Conservation (phyloP, 2,113 vertebrate genomes). For the Ellobius talpinus region DNA sequence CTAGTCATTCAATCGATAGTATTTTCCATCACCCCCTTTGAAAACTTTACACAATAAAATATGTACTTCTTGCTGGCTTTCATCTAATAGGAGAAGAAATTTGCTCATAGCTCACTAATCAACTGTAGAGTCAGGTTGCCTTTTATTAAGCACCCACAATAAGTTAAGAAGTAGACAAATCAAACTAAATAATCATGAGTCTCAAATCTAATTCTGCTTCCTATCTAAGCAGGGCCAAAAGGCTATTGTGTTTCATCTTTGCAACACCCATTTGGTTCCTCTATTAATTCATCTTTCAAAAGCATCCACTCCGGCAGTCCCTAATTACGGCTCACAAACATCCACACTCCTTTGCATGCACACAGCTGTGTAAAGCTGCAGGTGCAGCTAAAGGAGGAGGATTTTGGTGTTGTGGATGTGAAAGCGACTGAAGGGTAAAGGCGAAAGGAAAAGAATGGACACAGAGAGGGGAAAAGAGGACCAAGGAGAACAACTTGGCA, state of each 20-base stretch:
- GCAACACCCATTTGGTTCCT: background rate
- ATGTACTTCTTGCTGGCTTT: background rate
- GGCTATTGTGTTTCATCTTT: background rate
- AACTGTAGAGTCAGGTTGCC: background rate
- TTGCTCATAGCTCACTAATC: background rate
- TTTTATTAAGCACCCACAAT: background rate
- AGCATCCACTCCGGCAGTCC: background rate
- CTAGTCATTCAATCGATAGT: background rate
- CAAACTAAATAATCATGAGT: background rate
- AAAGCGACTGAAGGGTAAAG: background rate
- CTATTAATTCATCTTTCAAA: background rate
- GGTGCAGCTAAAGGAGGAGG: rapidly evolving
- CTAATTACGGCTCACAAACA: background rate
- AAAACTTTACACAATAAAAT: conserved; percentile 26
- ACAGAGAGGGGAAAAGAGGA: background rate
- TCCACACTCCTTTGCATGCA: background rate
- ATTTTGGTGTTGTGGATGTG: no score
- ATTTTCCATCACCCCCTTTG: conserved; percentile 24
- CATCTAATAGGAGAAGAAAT: background rate
- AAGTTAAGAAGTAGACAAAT: background rate
- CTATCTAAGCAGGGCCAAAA: conserved; percentile 14
- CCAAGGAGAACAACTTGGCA: background rate
- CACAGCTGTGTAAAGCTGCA: background rate
- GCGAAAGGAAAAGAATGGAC: background rate
- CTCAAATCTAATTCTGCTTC: conserved; percentile 36